phyloP scores from a whole-genome alignment of 2,113 vertebrate genomes.

The Ramphastos sulfuratus region DNA sequence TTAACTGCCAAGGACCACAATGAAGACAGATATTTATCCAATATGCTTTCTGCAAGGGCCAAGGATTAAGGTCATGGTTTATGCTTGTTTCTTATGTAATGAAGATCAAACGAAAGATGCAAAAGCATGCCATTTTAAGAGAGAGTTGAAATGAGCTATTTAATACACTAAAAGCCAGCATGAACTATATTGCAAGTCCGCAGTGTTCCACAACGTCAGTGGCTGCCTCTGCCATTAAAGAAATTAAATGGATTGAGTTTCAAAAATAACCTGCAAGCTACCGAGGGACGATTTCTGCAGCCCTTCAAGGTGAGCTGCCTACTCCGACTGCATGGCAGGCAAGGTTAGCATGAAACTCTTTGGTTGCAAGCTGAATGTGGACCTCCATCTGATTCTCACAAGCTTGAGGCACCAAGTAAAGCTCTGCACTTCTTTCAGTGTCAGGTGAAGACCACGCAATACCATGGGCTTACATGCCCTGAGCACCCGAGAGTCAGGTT shows the following conservation, averaged over 20 bases:
- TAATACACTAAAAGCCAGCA: slow-evolving; percentile 46
- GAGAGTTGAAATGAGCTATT: slow-evolving; percentile 28
- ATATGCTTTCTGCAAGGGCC: neutral
- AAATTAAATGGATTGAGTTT: slow-evolving; percentile 53
- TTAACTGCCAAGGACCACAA: neutral
- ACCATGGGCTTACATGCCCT: neutral
- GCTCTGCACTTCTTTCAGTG: neutral
- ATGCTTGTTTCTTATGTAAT: slow-evolving; percentile 32
- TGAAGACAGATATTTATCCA: slow-evolving; percentile 9
- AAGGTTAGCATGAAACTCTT: neutral
- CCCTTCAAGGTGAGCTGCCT: neutral
- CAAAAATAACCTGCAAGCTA: slow-evolving; percentile 24
- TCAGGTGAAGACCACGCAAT: neutral
- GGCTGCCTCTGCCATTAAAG: slow-evolving; percentile 44
- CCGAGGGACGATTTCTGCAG: neutral
- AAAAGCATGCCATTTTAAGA: slow-evolving; percentile 44
- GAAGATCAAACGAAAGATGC: slow-evolving; percentile 25
- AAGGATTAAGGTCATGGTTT: slow-evolving; percentile 31
- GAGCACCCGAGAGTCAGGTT: neutral
- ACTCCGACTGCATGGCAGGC: neutral
- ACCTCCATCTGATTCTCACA: neutral
- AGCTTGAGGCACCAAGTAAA: neutral
- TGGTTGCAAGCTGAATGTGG: neutral
- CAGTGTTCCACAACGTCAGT: neutral
- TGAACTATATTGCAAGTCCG: neutral